These are phyloP conservation scores for Platanista minor DNA, from an alignment of 2,113 vertebrate species.

Conservation along the genomic window DNA sequence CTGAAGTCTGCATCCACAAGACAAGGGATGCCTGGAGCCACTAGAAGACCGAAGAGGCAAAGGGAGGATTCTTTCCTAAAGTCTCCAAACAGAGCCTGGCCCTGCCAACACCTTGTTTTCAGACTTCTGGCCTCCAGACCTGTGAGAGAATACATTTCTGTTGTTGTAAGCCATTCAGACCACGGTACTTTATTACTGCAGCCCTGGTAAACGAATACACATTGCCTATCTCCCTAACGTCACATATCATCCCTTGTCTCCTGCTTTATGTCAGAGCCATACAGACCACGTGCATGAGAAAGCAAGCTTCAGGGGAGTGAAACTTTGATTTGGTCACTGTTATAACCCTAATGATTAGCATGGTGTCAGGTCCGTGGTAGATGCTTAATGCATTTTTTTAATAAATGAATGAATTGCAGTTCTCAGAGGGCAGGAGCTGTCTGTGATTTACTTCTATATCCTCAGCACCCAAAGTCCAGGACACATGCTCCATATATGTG, in stretches of 20 bases:
- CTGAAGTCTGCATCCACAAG: background rate
- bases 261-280: background rate
- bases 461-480: background rate
- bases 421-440: background rate
- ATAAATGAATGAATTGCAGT: background rate
- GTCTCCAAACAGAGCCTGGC: background rate
- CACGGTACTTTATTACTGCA: background rate
- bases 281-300: background rate
- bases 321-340: background rate
- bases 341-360: background rate
- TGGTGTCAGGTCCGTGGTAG: background rate
- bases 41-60: background rate
- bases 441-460: background rate
- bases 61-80: no score
- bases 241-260: background rate
- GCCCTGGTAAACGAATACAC: background rate
- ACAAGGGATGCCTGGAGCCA: background rate
- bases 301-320: background rate
- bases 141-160: background rate
- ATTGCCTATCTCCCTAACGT: background rate
- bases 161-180: background rate
- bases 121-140: background rate
- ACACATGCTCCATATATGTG: background rate
- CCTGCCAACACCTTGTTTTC: background rate
- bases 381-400: background rate